Percentiles rank a stretch among this genome's conserved stretches.
Conservation (phyloP, 2,888 invertebrate species). For the Diaperis boleti region DNA sequence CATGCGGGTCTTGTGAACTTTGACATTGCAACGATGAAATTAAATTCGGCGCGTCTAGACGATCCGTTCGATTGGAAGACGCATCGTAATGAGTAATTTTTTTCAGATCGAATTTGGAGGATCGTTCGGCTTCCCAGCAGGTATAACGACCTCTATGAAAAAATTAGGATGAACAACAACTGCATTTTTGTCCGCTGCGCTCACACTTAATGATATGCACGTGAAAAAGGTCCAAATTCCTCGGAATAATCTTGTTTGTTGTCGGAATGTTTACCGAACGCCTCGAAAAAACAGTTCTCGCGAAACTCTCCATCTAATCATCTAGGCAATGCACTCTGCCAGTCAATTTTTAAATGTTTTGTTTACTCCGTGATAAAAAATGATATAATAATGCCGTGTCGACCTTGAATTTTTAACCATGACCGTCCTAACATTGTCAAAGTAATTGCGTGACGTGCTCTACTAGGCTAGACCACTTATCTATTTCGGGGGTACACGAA, state of each 20-base stretch:
- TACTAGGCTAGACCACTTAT: constrained; percentile 51
- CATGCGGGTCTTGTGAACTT: constrained; percentile 38
- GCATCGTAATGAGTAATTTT: no score
- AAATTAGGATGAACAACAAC: no score
- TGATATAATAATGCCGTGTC: constrained; percentile 49
- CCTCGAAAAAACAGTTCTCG: constrained; percentile 5
- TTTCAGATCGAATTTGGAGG: no score
- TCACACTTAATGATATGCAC: background rate
- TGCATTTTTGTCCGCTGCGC: background rate
- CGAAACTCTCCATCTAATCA: constrained; percentile 28
- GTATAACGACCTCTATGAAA: no score
- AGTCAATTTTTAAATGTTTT: constrained; percentile 49
- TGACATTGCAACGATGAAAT: constrained; percentile 47
- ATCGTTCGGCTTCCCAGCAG: no score
- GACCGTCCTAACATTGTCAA: constrained; percentile 55
- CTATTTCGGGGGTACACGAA: constrained; percentile 46
- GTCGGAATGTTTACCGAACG: background rate
- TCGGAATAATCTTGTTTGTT: background rate
- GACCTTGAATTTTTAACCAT: constrained; percentile 54
- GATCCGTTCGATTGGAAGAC: constrained; percentile 44
- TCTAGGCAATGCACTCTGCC: constrained; percentile 37
- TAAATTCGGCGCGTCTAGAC: constrained; percentile 52
- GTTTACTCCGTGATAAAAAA: constrained; percentile 52
- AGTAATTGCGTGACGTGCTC: constrained; percentile 47
- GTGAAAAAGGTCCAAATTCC: background rate